A percentile compares a stretch with the other conserved stretches of the same genome.
phyloP scores from a whole-genome alignment of 2,113 vertebrate genomes.

The Promerops cafer region DNA sequence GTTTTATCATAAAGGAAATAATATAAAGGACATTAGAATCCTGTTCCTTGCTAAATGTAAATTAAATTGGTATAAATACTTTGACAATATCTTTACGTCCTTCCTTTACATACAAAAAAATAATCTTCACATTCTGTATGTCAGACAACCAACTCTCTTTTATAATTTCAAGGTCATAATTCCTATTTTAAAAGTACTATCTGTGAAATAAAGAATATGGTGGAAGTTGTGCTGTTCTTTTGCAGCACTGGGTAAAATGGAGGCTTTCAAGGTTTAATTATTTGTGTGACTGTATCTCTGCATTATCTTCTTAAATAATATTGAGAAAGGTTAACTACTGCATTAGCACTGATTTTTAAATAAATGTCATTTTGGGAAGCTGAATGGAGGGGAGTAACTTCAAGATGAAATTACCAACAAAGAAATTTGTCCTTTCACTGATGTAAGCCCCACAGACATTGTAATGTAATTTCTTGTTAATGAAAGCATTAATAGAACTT shows the following conservation, averaged over 20 bases:
- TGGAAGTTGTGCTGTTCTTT: neutral
- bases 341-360: slow-evolving; percentile 33
- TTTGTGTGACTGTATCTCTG: neutral
- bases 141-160: neutral
- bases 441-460: slow-evolving; percentile 37
- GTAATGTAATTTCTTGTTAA: slow-evolving; percentile 49
- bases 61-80: neutral
- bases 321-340: slow-evolving; percentile 35
- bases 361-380: neutral
- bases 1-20: neutral
- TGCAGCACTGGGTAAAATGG: neutral
- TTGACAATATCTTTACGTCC: neutral
- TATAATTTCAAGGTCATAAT: neutral
- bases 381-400: neutral
- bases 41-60: neutral
- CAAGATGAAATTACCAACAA: slow-evolving; percentile 41
- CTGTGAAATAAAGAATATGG: neutral
- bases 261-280: neutral
- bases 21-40: neutral
- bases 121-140: neutral
- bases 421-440: slow-evolving; percentile 17
- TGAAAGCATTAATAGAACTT: slow-evolving; percentile 39
- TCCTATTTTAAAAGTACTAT: neutral
- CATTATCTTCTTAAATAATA: slow-evolving; percentile 39
- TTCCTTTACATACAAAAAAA: neutral